Conservation (phyloP, 2,113 vertebrate genomes). For the Sphyrna mokarran region DNA sequence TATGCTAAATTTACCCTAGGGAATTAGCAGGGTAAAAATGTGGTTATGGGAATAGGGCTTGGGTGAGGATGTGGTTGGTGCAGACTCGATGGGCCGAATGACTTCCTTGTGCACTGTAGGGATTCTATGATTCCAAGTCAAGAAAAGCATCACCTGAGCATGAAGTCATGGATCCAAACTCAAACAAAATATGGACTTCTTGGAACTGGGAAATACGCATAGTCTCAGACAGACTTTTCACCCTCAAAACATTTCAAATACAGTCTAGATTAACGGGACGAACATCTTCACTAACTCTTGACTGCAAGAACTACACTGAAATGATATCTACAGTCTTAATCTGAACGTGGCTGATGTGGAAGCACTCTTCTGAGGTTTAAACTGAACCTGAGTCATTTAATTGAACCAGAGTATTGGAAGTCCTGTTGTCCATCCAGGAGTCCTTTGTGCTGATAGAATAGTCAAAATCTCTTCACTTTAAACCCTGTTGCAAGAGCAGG, state of each 20-base stretch:
- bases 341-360: not conserved
- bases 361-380: not conserved
- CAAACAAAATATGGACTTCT: not conserved
- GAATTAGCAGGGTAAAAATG: too few relatives aligned
- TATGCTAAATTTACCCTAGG: too few relatives aligned
- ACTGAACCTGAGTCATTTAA: not conserved
- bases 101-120: too few relatives aligned
- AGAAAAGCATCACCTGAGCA: not conserved
- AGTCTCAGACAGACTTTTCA: not conserved
- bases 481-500: too few relatives aligned
- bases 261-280: not conserved
- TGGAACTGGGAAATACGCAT: not conserved
- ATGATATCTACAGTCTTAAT: not conserved
- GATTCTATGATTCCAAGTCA: too few relatives aligned
- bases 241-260: not conserved
- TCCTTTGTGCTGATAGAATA: not conserved
- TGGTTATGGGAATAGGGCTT: too few relatives aligned
- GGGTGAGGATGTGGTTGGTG: too few relatives aligned
- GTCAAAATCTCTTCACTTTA: too few relatives aligned
- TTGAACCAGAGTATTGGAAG: not conserved
- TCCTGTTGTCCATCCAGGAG: not conserved
- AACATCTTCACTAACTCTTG: not conserved
- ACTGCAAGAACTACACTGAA: not conserved
- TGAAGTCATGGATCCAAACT: not conserved
- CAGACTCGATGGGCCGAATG: too few relatives aligned